Percentiles rank a stretch among this genome's conserved stretches.
phyloP scores from a whole-genome alignment of 2,888 invertebrate species.

The Drosophila ustulata region DNA sequence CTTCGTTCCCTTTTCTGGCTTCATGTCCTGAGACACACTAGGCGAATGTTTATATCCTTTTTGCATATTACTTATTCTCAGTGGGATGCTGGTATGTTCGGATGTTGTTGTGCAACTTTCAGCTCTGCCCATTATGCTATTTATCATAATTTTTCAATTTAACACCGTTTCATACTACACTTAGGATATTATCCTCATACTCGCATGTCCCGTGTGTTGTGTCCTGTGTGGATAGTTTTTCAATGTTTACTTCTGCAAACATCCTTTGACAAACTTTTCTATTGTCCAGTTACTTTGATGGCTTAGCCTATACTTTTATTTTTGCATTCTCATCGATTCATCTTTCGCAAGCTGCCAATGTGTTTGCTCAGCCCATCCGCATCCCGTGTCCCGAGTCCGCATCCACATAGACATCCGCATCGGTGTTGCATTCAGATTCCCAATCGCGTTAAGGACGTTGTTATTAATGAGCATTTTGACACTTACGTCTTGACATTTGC shows the following conservation, averaged over 20 bases:
- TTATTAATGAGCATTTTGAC: slow-evolving; percentile 84
- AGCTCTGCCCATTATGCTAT: slow-evolving; percentile 72
- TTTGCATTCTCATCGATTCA: slow-evolving; percentile 84
- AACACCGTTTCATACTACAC: slow-evolving; percentile 63
- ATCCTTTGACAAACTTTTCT: slow-evolving; percentile 80
- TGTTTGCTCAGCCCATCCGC: slow-evolving; percentile 62
- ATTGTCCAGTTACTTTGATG: slow-evolving; percentile 79
- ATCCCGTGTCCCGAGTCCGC: slow-evolving; percentile 16
- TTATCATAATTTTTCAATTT: slow-evolving; percentile 85
- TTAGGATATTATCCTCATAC: slow-evolving; percentile 36
- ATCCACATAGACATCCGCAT: slow-evolving; percentile 32
- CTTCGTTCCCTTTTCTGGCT: slow-evolving; percentile 28
- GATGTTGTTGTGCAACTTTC: slow-evolving; percentile 62
- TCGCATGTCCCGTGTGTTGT: slow-evolving; percentile 25
- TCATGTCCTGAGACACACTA: slow-evolving; percentile 44
- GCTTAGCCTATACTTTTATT: slow-evolving; percentile 68
- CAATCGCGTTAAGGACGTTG: slow-evolving; percentile 67
- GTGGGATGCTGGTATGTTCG: slow-evolving; percentile 67
- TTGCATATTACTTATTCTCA: slow-evolving; percentile 65
- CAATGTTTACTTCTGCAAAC: slow-evolving; percentile 76
- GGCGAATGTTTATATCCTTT: slow-evolving; percentile 68
- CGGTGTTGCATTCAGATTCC: slow-evolving; percentile 50
- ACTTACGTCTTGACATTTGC: slow-evolving; percentile 82
- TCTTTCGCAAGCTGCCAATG: slow-evolving; percentile 67
- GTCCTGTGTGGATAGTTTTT: slow-evolving; percentile 54